These are phyloP conservation scores for Crocodylus rhombifer DNA, from an alignment of 2,797 vertebrate species.

Conservation along the genomic window DNA sequence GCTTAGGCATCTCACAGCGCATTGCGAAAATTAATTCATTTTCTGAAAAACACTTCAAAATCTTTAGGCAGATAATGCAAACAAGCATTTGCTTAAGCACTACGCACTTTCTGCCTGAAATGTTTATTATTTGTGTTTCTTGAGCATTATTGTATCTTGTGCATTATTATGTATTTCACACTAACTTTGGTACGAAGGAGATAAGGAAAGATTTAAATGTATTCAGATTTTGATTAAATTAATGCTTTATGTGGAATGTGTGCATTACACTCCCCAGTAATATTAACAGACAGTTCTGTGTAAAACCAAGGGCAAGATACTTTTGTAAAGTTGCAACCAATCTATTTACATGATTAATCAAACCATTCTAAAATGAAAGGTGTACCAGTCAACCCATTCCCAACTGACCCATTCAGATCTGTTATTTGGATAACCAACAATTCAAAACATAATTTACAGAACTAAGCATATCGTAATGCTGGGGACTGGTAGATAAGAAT, in stretches of 20 bases:
- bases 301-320: background rate
- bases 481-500: background rate
- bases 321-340: background rate
- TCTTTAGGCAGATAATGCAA: conserved; percentile 62
- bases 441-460: background rate
- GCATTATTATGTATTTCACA: background rate
- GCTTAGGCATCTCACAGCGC: conserved; percentile 44
- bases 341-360: background rate
- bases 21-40: conserved; percentile 69
- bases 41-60: conserved; percentile 62
- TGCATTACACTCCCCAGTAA: background rate
- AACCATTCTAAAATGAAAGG: background rate
- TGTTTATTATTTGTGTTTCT: conserved; percentile 38
- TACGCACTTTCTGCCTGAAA: conserved; percentile 36
- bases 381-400: background rate
- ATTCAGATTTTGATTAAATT: background rate
- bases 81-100: conserved; percentile 51
- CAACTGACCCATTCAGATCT: background rate
- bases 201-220: conserved; percentile 6
- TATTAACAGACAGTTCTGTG: background rate
- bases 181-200: conserved; percentile 24
- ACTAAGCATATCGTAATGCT: background rate
- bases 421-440: background rate
- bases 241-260: background rate
- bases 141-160: conserved; percentile 4